Conservation (phyloP, 2,888 invertebrate genomes). For the Euplagia quadripunctaria region DNA sequence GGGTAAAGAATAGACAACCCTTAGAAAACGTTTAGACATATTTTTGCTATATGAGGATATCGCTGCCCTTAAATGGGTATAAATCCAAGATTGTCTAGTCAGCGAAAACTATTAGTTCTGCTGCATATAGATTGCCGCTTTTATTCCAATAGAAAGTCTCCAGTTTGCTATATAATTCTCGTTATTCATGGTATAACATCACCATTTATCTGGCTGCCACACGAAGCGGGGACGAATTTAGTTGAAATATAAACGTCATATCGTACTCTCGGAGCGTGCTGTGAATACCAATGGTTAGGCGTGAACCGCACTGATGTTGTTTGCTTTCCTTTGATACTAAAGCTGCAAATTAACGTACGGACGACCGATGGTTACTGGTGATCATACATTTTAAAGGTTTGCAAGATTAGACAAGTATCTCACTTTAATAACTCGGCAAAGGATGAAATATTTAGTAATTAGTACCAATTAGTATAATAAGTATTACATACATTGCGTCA, state of each 20-base stretch:
- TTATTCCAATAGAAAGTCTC: background rate
- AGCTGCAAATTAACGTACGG: background rate
- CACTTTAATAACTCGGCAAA: background rate
- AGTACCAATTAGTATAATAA: background rate
- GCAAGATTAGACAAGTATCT: background rate
- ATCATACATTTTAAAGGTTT: background rate
- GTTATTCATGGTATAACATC: background rate
- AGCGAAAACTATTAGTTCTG: too few species aligned
- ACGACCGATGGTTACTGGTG: background rate
- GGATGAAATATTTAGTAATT: background rate
- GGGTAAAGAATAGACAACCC: too few species aligned
- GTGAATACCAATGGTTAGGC: conserved; percentile 12
- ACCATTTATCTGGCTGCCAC: conserved; percentile 7
- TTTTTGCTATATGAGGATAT: too few species aligned
- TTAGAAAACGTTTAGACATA: too few species aligned
- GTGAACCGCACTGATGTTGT: background rate
- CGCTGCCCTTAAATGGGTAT: too few species aligned
- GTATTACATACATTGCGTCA: background rate
- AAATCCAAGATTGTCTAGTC: too few species aligned
- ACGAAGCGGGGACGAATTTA: conserved; percentile 8
- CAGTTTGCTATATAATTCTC: background rate
- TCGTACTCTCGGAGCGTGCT: conserved; percentile 4
- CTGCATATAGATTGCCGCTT: too few species aligned
- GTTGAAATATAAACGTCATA: conserved; percentile 21
- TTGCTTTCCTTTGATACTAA: background rate